A percentile compares a stretch with the other conserved stretches of the same genome.
phyloP scores from a whole-genome alignment of 2,888 invertebrate genomes.

The Synanthedon andrenaeformis region DNA sequence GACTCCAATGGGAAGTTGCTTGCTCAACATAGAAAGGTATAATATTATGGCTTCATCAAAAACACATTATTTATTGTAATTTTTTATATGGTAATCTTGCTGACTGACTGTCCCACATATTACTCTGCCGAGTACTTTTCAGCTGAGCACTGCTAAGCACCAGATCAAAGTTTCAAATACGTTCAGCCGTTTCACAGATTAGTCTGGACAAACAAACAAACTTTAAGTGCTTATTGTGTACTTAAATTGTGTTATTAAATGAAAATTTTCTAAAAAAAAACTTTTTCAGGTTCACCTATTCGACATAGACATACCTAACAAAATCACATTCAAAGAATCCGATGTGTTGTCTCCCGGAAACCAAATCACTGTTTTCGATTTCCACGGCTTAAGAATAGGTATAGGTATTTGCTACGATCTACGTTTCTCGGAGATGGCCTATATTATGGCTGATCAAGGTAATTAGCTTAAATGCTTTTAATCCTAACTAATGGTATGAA shows the following conservation, averaged over 20 bases:
- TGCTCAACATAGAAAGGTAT: constrained; percentile 86
- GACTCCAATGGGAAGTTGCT: constrained; percentile 81
- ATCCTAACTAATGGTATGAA: too few relatives aligned
- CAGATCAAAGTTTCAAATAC: too few relatives aligned
- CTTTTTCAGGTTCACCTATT: constrained; percentile 86
- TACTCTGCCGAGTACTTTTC: too few relatives aligned
- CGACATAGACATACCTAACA: constrained; percentile 94
- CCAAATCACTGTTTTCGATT: constrained; percentile 78
- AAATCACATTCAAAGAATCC: constrained; percentile 94
- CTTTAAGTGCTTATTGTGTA: too few relatives aligned
- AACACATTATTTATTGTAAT: not conserved
- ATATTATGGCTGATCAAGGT: constrained; percentile 75
- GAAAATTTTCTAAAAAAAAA: too few relatives aligned
- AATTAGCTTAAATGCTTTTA: not conserved
- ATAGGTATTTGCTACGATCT: constrained; percentile 96
- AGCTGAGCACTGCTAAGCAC: too few relatives aligned
- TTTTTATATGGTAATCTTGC: too few relatives aligned
- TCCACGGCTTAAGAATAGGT: constrained; percentile 80
- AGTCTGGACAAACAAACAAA: too few relatives aligned
- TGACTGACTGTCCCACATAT: too few relatives aligned
- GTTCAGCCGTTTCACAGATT: too few relatives aligned
- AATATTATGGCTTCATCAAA: not conserved
- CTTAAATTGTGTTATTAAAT: too few relatives aligned
- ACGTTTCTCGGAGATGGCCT: constrained; percentile 90
- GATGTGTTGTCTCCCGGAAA: constrained; percentile 84